Evolutionary conservation across 2,797 vertebrate species (phyloP), one percentile per base, ranked within the genome.

Genomic region (Cuculus canorus): DNA sequence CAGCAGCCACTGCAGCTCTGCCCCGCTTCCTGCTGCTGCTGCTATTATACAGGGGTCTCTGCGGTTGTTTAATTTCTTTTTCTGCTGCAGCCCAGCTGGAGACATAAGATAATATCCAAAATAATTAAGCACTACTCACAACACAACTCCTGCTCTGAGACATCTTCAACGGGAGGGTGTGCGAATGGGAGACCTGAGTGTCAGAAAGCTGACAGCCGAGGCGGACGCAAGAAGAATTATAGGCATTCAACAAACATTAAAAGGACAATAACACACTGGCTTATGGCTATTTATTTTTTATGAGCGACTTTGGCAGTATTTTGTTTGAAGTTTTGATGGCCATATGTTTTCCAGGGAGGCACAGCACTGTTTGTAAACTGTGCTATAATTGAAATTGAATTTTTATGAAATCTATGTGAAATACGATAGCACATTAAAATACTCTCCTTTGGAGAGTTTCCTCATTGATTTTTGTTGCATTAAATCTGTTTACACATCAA

Each of bases 301-400:
- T 41, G 89, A 95, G 92, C 19, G 17, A 90, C 83, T 95, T 96
- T 96, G 96, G 96, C 95, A 95, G 94, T 63, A 77, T 95, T 97
- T 96, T 96, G 86, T 94, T 95, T 97, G 95, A 96, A 96, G 95
- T 96, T 97, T 96, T 97, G 97, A 97, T 96, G 90, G 95, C 95
- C 96, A 97, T 96, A 97, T 95, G 96, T 96, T 96, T 97, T 96
- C 96, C 94, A 83, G 85, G 89, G 95, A 96, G 96, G 82, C 94
- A 66, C 84, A 96, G 87, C 8, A 2, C 81, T 93, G 82, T 96
- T 97, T 96, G 95, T 94, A 96, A 97, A 97, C 93, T 92, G 79
- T 50, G 92, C 94, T 95, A 93, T 97, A 97, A 96, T 96, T 97
- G 96, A 97, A 97, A 97, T 94, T 94, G 97, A 97, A 91, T 96